Conservation (phyloP, 2,113 vertebrate genomes). For the Trochalopteron elliotii region DNA sequence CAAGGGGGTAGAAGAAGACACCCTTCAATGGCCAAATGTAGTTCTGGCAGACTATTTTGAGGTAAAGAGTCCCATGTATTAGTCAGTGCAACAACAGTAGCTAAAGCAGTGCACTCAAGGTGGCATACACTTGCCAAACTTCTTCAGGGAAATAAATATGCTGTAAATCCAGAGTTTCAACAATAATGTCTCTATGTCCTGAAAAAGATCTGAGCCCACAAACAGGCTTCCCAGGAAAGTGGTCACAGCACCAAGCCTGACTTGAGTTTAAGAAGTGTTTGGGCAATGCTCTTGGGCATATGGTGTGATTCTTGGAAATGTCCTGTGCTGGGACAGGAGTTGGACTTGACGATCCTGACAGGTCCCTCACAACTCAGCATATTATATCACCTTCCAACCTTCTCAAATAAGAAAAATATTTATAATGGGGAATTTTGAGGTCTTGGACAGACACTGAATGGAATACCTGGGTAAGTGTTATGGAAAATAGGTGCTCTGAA, state of each 20-base stretch:
- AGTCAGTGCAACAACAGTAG: neutral
- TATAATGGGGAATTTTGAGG: neutral
- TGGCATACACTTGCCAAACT: neutral
- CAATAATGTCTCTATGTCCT: neutral
- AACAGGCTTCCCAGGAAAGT: neutral
- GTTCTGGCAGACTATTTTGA: neutral
- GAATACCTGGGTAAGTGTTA: neutral
- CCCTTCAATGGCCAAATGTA: neutral
- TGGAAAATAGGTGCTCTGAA: neutral
- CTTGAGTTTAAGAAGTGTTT: neutral
- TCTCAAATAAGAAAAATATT: neutral
- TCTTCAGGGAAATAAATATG: neutral
- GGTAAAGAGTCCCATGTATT: neutral
- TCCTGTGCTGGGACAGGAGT: neutral
- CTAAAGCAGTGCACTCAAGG: neutral
- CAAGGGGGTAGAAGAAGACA: neutral
- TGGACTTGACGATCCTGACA: neutral
- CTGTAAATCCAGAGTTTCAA: neutral
- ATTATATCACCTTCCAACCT: neutral
- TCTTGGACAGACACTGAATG: neutral
- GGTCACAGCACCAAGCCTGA: neutral
- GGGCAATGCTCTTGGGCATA: neutral
- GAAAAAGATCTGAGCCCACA: neutral
- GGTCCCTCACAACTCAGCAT: neutral
- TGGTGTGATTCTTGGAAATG: neutral